phyloP scores from a whole-genome alignment of 2,113 vertebrate genomes.

The Ellobius talpinus region DNA sequence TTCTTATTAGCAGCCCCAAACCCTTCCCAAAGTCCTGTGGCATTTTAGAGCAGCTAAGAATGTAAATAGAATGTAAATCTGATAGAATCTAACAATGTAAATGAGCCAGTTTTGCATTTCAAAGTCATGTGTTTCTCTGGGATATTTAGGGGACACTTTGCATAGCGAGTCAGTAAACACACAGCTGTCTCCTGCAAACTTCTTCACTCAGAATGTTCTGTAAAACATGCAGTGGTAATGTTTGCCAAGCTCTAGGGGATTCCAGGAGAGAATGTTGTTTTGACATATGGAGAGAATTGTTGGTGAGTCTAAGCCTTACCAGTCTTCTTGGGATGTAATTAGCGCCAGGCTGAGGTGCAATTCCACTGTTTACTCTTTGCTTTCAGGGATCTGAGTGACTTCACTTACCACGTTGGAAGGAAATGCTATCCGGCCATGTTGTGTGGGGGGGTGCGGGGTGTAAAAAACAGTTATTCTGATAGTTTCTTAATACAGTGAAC shows the following conservation, averaged over 20 bases:
- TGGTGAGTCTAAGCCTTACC: not conserved
- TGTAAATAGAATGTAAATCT: not conserved
- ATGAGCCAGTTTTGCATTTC: constrained; percentile 20
- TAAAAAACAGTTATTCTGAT: constrained; percentile 62
- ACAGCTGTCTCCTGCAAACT: not conserved
- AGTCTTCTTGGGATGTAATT: constrained; percentile 41
- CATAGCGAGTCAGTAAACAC: constrained; percentile 30
- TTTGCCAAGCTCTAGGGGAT: not conserved
- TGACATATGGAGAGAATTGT: constrained; percentile 35
- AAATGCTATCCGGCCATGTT: constrained; percentile 39
- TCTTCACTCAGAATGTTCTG: not conserved
- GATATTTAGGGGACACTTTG: constrained; percentile 8
- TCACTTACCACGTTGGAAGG: not conserved
- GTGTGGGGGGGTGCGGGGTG: constrained; percentile 30
- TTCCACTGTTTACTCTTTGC: constrained; percentile 37
- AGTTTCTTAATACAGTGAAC: constrained; percentile 49
- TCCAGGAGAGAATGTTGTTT: constrained; percentile 17
- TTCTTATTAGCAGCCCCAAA: not conserved
- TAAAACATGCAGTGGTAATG: constrained; percentile 21
- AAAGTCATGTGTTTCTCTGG: not conserved
- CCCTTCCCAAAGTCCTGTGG: constrained; percentile 18
- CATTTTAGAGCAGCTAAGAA: not conserved
- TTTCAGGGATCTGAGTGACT: constrained; percentile 30
- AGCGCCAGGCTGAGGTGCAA: constrained; percentile 44
- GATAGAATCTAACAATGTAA: constrained; percentile 21